Evolutionary conservation across 2,113 vertebrate genomes (phyloP).

Genomic region (Melospiza georgiana): DNA sequence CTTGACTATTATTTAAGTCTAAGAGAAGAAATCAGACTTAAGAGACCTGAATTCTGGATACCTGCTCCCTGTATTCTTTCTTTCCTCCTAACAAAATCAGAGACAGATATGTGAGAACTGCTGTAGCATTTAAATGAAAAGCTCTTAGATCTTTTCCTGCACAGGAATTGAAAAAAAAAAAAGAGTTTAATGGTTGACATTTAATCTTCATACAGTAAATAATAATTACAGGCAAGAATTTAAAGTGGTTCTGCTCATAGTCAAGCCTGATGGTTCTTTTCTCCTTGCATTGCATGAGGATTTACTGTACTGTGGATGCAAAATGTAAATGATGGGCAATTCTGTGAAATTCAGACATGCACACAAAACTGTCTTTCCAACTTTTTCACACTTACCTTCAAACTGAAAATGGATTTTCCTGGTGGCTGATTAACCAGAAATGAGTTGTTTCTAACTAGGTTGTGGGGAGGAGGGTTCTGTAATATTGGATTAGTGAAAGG

Average conservation of each 20-base stretch:
- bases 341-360: neutral
- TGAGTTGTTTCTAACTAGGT: neutral
- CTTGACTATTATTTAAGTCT: neutral
- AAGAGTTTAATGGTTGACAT: neutral
- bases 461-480: neutral
- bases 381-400: slow-evolving; percentile 19
- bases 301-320: neutral
- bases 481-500: slow-evolving; percentile 24
- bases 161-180: neutral
- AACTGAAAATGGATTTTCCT: slow-evolving; percentile 34
- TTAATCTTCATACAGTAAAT: neutral
- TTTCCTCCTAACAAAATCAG: neutral
- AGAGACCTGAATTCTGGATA: neutral
- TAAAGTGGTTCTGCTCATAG: neutral
- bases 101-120: neutral
- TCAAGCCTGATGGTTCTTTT: neutral
- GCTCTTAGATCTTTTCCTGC: neutral
- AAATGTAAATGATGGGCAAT: neutral
- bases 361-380: neutral
- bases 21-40: neutral
- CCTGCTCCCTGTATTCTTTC: neutral
- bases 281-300: neutral
- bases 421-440: slow-evolving; percentile 17
- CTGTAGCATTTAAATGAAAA: neutral
- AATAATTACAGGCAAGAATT: slow-evolving; percentile 2